phyloP scores from a whole-genome alignment of 2,888 invertebrate species.

The Quadriops clusia region DNA sequence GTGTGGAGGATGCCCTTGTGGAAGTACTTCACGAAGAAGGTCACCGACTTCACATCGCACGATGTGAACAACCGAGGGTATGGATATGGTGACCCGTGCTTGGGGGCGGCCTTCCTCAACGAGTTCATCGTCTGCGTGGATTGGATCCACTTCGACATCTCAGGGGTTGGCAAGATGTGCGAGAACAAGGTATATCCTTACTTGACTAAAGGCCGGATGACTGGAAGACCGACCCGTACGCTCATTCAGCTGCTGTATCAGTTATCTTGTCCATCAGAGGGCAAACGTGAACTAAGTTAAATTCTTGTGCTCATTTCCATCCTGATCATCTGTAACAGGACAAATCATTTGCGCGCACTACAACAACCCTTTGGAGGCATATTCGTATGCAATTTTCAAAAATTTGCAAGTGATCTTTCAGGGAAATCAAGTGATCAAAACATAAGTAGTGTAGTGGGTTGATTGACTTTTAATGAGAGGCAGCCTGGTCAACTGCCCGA shows the following conservation, averaged over 20 bases:
- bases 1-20: conserved; percentile 52
- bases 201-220: conserved; percentile 40
- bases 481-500: conserved; percentile 27
- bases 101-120: conserved; percentile 34
- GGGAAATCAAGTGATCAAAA: conserved; percentile 21
- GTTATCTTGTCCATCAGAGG: conserved; percentile 32
- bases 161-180: conserved; percentile 33
- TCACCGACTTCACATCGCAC: conserved; percentile 32
- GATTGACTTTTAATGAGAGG: conserved; percentile 21
- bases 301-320: too few relatives aligned
- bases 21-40: conserved; percentile 40
- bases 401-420: too few relatives aligned
- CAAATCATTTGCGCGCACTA: too few relatives aligned
- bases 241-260: conserved; percentile 38
- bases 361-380: too few relatives aligned
- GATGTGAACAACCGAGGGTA: conserved; percentile 34
- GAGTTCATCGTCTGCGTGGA: conserved; percentile 45
- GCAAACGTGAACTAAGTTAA: too few relatives aligned
- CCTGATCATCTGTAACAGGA: too few relatives aligned
- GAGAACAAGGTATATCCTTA: conserved; percentile 34
- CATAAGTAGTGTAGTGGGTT: conserved; percentile 19
- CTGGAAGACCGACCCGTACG: conserved; percentile 41
- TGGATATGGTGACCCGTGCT: conserved; percentile 31
- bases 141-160: conserved; percentile 51
- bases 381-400: too few relatives aligned